A percentile compares a stretch with the other conserved stretches of the same genome.
These are phyloP conservation scores for Micronycteris hirsuta DNA, from an alignment of 2,113 vertebrate species.

Conservation along the genomic window DNA sequence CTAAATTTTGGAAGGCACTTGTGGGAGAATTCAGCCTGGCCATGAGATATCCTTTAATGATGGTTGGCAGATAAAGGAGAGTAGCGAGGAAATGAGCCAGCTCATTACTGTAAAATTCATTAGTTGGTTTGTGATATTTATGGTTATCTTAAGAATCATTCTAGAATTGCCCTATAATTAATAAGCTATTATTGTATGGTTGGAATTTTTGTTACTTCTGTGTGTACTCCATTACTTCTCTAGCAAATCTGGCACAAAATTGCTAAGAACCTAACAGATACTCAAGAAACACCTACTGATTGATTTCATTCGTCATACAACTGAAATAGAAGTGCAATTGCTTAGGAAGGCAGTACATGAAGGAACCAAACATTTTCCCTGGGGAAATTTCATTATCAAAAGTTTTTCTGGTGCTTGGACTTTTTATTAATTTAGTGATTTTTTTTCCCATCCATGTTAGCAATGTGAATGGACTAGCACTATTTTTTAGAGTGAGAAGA, in stretches of 20 bases:
- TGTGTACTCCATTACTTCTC: neutral
- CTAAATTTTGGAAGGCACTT: neutral
- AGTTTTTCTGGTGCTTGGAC: neutral
- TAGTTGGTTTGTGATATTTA: neutral
- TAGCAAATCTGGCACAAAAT: neutral
- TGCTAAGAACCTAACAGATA: neutral
- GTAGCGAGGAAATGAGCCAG: neutral
- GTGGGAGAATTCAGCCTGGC: neutral
- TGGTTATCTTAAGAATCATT: neutral
- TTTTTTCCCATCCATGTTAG: neutral
- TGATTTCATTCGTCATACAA: neutral
- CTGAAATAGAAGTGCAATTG: neutral
- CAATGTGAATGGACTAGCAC: neutral
- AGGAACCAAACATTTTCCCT: neutral
- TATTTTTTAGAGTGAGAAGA: neutral
- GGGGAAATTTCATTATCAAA: neutral
- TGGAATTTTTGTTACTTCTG: slow-evolving; percentile 7
- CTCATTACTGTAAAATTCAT: neutral
- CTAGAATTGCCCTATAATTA: slow-evolving; percentile 8
- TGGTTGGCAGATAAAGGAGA: neutral
- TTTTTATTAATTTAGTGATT: neutral
- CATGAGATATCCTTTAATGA: neutral
- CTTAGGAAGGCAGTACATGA: neutral
- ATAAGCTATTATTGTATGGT: neutral
- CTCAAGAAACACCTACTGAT: neutral